Evolutionary conservation across 1,140 invertebrate genomes (phyloP).

Genomic region (Ptiloglossa arizonensis): DNA sequence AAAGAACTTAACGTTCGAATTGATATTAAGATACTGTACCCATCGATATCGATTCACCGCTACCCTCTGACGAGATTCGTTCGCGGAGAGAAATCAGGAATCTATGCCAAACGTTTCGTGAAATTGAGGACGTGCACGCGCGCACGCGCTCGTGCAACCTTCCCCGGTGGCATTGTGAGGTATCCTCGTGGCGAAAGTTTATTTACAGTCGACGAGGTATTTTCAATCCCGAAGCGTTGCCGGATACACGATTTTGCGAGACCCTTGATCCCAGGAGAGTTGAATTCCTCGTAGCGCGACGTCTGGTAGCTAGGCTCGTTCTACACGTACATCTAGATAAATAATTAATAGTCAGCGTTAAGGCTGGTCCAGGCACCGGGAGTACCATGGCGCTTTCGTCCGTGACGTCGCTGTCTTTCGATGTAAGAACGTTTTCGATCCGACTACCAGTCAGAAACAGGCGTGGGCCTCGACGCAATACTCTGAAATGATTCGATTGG

Average conservation of each 20-base stretch:
- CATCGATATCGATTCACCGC: conserved; percentile 1
- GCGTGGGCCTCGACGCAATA: neutral
- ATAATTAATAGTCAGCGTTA: conserved; percentile 33
- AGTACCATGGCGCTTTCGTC: neutral
- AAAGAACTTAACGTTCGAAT: neutral
- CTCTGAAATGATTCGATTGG: neutral
- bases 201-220: conserved; percentile 69
- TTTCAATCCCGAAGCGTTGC: conserved; percentile 65
- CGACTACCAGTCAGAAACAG: neutral
- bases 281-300: conserved; percentile 36
- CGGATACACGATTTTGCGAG: conserved; percentile 63
- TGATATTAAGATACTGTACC: too few species aligned
- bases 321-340: conserved; percentile 38
- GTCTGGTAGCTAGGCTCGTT: neutral
- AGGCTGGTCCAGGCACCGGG: neutral
- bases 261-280: conserved; percentile 56
- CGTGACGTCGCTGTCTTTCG: neutral
- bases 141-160: conserved; percentile 33
- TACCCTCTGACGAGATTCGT: conserved; percentile 60
- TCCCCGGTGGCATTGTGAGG: conserved; percentile 51
- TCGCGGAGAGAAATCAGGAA: conserved; percentile 74
- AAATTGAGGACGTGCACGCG: conserved; percentile 75
- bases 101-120: conserved; percentile 77
- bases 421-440: neutral
- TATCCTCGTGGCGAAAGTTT: conserved; percentile 69